Base-by-base conservation (phyloP, 2,888 invertebrate genomes). In the Eupithecia subfuscata region DNA sequence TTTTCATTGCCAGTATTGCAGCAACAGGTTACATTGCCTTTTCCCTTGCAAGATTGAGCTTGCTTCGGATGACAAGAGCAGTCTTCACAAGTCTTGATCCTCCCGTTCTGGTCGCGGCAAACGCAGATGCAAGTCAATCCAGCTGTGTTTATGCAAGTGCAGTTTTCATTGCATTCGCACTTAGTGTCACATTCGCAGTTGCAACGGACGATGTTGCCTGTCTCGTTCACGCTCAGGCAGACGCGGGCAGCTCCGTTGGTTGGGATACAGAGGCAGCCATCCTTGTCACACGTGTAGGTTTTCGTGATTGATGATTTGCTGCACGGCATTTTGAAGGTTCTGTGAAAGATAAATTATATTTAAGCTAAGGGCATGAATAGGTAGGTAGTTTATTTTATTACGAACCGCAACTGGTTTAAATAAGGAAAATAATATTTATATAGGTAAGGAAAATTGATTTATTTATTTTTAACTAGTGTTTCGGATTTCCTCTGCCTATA, bases 261-360 rank as follows among this genome's bases (percentile, higher is more conserved):
- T 14, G 78, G 75, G 0, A 86, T 78, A 71, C 87, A 86, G 30
- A 84, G 71, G 60, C 88, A 88, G 48, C 82, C 83, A 2, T 77
- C 78, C 60, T 85, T 86, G 45, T 84, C 78, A 71, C 90, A 89
- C 52, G 84, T 76, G 68, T 74, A 75, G 56, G 69, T 84, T 25
- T 85, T 86, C 34, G 79, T 81, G 16, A 80, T 77, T 12, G 82
- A 81, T 60, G 81, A 79, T 77, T 87, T 84, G 78, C 86, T 86
- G 86, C 90, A 89, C 76, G 89, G 82, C 91, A 91, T 91, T 45
- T 80, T 86, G 73, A 45, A 48, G 40, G 60, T 18, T 71, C 78
- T 79, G 78, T 65, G 73, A 77, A 75, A 64, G 37, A 60, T 63
- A 34, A 18, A 34, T 34, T 18, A 18, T 34, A 34, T 22, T 56